phyloP scores from a whole-genome alignment of 1,140 invertebrate genomes.

The Drosophila azteca region DNA sequence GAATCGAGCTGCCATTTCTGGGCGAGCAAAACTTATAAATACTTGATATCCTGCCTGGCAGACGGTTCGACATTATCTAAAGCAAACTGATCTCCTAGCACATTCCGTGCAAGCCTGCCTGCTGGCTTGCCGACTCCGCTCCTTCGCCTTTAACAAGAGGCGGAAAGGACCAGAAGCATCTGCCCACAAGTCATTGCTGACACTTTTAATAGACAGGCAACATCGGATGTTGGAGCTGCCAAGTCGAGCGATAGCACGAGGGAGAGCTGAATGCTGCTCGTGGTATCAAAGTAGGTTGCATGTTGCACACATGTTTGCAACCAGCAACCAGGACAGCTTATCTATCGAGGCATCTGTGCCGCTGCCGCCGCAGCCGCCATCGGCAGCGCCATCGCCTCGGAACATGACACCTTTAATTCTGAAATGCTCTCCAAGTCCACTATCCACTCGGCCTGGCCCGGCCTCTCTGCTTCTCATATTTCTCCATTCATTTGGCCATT shows the following conservation, averaged over 20 bases:
- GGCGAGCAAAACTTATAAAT: slow-evolving; percentile 62
- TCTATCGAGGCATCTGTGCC: slow-evolving; percentile 78
- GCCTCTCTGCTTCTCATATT: slow-evolving; percentile 4
- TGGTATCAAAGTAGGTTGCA: slow-evolving; percentile 53
- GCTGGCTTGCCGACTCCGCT: not conserved
- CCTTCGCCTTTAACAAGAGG: not conserved
- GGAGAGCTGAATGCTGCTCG: slow-evolving; percentile 18
- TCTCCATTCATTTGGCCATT: slow-evolving; percentile 52
- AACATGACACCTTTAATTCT: slow-evolving; percentile 76
- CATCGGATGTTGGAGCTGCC: slow-evolving; percentile 29
- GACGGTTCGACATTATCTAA: slow-evolving; percentile 63
- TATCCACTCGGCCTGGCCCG: too few relatives aligned
- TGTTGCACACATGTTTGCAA: slow-evolving; percentile 39
- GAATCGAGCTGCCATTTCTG: slow-evolving; percentile 25
- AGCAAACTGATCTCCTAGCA: slow-evolving; percentile 56
- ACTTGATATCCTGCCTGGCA: slow-evolving; percentile 53
- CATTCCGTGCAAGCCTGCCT: not conserved
- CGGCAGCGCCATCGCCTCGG: slow-evolving; percentile 25
- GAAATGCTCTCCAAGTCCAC: slow-evolving; percentile 29
- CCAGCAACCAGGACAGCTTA: slow-evolving; percentile 63
- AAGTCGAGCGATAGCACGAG: not conserved
- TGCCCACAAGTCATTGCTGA: slow-evolving; percentile 50
- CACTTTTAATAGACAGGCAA: slow-evolving; percentile 75
- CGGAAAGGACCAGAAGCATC: not conserved
- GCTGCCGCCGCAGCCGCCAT: slow-evolving; percentile 34